A percentile compares a stretch with the other conserved stretches of the same genome.
These are phyloP conservation scores for Sanderia malayensis DNA, from an alignment of 30 jellyfish, hydroid and myxozoan genomes.

Conservation along the genomic window DNA sequence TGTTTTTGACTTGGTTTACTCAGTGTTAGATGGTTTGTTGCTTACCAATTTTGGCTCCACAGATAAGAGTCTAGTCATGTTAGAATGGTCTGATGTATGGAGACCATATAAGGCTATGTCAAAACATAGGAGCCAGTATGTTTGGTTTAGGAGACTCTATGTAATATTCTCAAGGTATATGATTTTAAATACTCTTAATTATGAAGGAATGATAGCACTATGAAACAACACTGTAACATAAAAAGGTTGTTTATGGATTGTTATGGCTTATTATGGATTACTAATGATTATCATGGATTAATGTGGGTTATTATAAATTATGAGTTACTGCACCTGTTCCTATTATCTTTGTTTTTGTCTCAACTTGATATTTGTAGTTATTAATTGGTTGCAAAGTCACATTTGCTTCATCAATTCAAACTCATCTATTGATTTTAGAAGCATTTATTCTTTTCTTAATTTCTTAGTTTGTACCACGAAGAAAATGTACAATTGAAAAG, in stretches of 20 bases:
- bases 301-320: too few relatives aligned
- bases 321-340: too few relatives aligned
- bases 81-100: background rate
- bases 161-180: slow-evolving; percentile 75
- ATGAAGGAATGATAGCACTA: slow-evolving; percentile 1
- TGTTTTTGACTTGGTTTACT: slow-evolving; percentile 43
- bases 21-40: slow-evolving; percentile 4
- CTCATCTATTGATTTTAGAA: too few relatives aligned
- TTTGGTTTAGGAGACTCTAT: slow-evolving; percentile 80
- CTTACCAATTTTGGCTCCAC: background rate
- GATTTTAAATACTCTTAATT: slow-evolving; percentile 36
- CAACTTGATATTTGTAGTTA: too few relatives aligned
- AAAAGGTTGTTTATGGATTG: too few relatives aligned
- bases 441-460: too few relatives aligned
- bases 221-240: background rate
- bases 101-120: slow-evolving; percentile 38
- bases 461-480: slow-evolving; percentile 50
- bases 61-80: background rate
- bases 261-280: too few relatives aligned
- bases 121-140: slow-evolving; percentile 67
- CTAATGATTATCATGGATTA: too few relatives aligned
- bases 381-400: too few relatives aligned
- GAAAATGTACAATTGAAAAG: slow-evolving; percentile 49
- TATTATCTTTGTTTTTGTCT: too few relatives aligned
- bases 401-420: too few relatives aligned